Evolutionary conservation across 2,888 invertebrate species (phyloP), one percentile per base, ranked within the genome.

Genomic region (Anthoptus insignis): DNA sequence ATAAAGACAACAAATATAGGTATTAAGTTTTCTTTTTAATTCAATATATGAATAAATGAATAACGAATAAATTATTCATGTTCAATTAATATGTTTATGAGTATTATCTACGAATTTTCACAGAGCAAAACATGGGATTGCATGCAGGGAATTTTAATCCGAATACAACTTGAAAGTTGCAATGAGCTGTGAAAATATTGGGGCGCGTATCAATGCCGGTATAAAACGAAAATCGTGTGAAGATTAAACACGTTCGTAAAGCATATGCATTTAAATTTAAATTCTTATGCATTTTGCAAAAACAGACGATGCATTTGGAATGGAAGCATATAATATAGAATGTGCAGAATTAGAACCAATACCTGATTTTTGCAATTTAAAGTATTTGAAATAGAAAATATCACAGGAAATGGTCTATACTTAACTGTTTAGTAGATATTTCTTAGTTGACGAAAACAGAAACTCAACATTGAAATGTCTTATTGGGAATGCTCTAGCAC

Each of bases 141-240:
- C 59, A 52, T 42, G 59, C 50, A 34, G 27, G 50, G 39, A 59
- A 52, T 52, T 52, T 52, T 39, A 59, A 59, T 59, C 50, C 39
- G 29, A 42, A 27, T 37, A 29, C 11, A 11, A 16, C 52, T 14
- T 42, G 59, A 52, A 39, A 50, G 66, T 58, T 61, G 66, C 65
- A 67, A 27, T 73, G 77, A 71, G 67, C 72, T 79, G 78, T 76
- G 78, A 80, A 86, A 86, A 87, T 85, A 83, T 88, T 87, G 76
- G 86, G 86, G 86, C 87, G 76, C 75, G 73, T 76, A 78, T 73
- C 70, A 59, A 42, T 42, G 19, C n/a, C 52, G 11, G 22, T 19
- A 32, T 32, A 22, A 60, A 42, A 29, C 52, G 4, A 42, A 42
- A 42, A 42, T 3, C 19, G 19, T 16, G 42, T 11, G 19, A 42